phyloP scores from a whole-genome alignment of 2,797 vertebrate species.

The Fistularia tabacaria region DNA sequence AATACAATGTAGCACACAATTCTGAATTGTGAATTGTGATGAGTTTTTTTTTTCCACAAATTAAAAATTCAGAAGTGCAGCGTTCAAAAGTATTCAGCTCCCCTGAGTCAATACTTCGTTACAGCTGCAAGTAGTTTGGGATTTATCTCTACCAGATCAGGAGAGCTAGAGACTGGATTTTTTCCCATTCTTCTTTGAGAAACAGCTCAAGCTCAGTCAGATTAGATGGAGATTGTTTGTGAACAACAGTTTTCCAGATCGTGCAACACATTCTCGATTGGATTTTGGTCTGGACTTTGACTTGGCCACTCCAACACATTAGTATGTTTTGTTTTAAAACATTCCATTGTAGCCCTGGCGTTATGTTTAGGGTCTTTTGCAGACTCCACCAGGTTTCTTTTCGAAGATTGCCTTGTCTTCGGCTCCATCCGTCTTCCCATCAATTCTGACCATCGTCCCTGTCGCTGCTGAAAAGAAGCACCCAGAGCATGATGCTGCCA shows the following conservation, averaged over 20 bases:
- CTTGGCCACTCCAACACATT: too few species aligned
- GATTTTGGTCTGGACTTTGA: constrained; percentile 7
- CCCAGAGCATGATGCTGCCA: constrained; percentile 4
- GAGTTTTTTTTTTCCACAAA: too few species aligned
- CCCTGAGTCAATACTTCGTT: not conserved
- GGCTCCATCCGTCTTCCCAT: too few species aligned
- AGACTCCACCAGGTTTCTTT: not conserved
- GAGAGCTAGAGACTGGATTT: not conserved
- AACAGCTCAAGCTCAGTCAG: constrained; percentile 8
- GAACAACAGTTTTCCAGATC: too few species aligned
- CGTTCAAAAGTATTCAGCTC: constrained; percentile 1
- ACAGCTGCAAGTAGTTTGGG: not conserved
- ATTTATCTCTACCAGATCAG: not conserved
- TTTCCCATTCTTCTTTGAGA: constrained; percentile 3
- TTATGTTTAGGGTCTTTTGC: not conserved
- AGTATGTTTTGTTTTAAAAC: constrained; percentile 1
- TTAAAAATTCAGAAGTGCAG: not conserved
- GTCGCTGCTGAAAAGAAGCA: constrained; percentile 1
- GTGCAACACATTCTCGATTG: constrained; percentile 2
- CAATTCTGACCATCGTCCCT: not conserved
- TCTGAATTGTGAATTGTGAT: too few species aligned
- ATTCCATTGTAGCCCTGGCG: not conserved
- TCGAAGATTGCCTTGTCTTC: not conserved
- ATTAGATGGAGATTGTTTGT: too few species aligned
- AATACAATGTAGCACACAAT: not conserved